A percentile compares a stretch with the other conserved stretches of the same genome.
Evolutionary conservation across 2,888 invertebrate genomes (phyloP).

Genomic region (Drosophila mimica): DNA sequence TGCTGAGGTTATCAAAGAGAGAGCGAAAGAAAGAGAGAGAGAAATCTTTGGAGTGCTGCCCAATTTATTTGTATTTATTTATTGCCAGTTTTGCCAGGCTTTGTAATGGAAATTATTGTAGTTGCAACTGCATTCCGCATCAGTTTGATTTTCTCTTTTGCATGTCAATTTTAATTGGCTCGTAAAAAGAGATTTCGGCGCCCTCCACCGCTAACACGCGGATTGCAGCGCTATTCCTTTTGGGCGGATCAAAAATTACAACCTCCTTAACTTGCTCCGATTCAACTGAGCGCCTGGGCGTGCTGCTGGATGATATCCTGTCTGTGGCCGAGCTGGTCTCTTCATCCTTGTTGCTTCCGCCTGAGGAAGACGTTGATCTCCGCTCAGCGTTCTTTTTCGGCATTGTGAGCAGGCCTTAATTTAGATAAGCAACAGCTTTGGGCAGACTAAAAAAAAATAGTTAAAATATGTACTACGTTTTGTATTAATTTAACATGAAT

Average conservation of each 20-base stretch:
- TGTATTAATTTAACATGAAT: neutral
- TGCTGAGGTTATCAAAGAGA: conserved; percentile 1
- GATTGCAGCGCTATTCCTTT: neutral
- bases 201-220: neutral
- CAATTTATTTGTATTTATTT: conserved; percentile 12
- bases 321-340: neutral
- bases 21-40: neutral
- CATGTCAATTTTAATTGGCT: conserved; percentile 1
- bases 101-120: neutral
- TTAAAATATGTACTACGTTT: neutral
- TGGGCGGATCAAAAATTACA: neutral
- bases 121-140: neutral
- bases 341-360: neutral
- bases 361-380: neutral
- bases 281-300: neutral
- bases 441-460: neutral
- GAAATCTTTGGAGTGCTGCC: conserved; percentile 14
- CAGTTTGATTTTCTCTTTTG: neutral
- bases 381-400: neutral
- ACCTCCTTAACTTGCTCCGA: neutral
- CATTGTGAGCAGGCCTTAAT: neutral
- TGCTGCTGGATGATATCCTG: neutral
- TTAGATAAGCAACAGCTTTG: neutral
- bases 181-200: neutral
- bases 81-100: neutral